Base-by-base conservation (phyloP, 1,140 invertebrate genomes). In the Platyura marginata region DNA sequence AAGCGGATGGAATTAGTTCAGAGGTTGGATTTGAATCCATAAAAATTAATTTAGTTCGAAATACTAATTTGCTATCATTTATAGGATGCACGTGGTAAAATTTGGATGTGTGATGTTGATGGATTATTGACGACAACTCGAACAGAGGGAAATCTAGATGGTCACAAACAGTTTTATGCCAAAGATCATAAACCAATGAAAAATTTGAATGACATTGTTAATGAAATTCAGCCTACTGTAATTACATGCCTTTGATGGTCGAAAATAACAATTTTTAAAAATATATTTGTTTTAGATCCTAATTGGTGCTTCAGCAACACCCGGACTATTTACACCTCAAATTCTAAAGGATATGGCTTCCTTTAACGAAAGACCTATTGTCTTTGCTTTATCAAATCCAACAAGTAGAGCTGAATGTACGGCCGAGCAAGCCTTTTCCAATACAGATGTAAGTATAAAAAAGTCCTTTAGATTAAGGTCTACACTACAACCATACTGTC, bases 331-430 rank as follows among this genome's bases (percentile, higher is more conserved):
- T 55, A 95, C 84, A 0, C 70, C 80, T 11, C 77, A 82, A 50
- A 76, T 97, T 32, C 63, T 97, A 33, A 65, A 75, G 55, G 75
- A 79, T 47, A 94, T 97, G 90, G 83, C 77, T 0, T 67, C 72
- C 43, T 81, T 83, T 57, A 91, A 88, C 49, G 74, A 92, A 22
- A 69, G 77, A 41, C 93, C 93, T 0, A 75, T 97, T 43, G 82
- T 97, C 41, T 97, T 97, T 62, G 91, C 93, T 15, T 66, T 97
- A 4, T 95, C 90, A 49, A 97, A 97, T 71, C 93, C 93, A 16
- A 97, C 93, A 1, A 80, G 74, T 54, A 91, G 92, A 69, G 90
- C 93, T 8, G 93, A 97, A 66, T 97, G 93, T 58, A 97, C 93
- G 3, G 91, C 93, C 16, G 81, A 93, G 54, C 76, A 82, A 47